Evolutionary conservation across 2,797 vertebrate species (phyloP).

Genomic region (Channallabes apus): DNA sequence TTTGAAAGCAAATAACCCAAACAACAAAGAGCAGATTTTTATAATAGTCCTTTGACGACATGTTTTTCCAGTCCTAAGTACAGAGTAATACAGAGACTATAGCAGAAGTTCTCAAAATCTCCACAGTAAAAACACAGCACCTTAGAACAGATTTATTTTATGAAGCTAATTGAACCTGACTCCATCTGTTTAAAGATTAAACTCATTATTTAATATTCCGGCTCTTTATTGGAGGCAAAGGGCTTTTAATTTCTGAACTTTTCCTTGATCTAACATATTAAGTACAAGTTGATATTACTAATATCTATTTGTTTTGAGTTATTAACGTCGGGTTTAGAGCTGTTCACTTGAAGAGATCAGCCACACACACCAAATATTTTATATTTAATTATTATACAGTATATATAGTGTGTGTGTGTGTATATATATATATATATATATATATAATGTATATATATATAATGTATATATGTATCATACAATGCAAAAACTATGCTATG

Average conservation of each 20-base stretch:
- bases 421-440: too few relatives aligned
- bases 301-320: not conserved
- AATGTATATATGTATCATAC: too few relatives aligned
- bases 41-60: not conserved
- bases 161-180: not conserved
- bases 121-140: too few relatives aligned
- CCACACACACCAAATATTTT: too few relatives aligned
- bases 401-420: too few relatives aligned
- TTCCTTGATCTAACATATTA: not conserved
- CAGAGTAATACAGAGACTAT: not conserved
- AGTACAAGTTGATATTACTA: not conserved
- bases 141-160: not conserved
- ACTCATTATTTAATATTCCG: not conserved
- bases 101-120: not conserved
- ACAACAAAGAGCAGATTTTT: constrained; percentile 21
- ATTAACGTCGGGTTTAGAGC: not conserved
- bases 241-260: not conserved
- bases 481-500: too few relatives aligned
- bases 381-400: too few relatives aligned
- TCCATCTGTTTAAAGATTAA: not conserved
- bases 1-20: constrained; percentile 9
- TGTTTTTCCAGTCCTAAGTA: not conserved
- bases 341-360: not conserved
- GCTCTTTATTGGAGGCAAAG: not conserved
- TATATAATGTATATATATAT: too few relatives aligned